phyloP scores from a whole-genome alignment of 2,113 vertebrate species.

The Cyanistes caeruleus region DNA sequence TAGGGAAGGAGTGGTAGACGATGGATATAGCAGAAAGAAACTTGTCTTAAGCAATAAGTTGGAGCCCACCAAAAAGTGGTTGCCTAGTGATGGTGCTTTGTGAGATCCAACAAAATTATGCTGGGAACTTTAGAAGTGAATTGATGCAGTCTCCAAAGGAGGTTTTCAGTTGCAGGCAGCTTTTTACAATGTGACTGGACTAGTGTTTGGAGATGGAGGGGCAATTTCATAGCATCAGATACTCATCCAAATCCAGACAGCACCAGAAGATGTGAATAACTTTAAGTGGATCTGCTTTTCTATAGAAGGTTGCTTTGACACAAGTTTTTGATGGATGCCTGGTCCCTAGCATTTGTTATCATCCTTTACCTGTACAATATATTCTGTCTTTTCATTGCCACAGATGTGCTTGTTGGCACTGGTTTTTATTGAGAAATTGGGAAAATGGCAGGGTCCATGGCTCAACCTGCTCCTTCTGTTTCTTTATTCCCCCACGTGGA shows the following conservation, averaged over 20 bases:
- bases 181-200: neutral
- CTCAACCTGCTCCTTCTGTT: neutral
- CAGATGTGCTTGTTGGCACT: neutral
- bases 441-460: neutral
- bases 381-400: neutral
- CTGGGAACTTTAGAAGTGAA: neutral
- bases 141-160: neutral
- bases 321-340: neutral
- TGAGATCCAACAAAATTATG: neutral
- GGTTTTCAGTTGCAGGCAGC: neutral
- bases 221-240: neutral
- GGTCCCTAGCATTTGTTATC: neutral
- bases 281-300: neutral
- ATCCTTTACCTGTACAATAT: neutral
- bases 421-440: neutral
- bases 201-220: neutral
- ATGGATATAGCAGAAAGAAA: neutral
- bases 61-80: constrained; percentile 31
- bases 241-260: neutral
- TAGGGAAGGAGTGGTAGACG: neutral
- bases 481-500: neutral
- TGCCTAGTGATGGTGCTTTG: constrained; percentile 23
- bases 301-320: neutral
- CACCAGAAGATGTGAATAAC: accelerated
- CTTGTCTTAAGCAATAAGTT: constrained; percentile 38